These are phyloP conservation scores for Platichthys flesus DNA, from an alignment of 2,113 vertebrate species.

Conservation along the genomic window DNA sequence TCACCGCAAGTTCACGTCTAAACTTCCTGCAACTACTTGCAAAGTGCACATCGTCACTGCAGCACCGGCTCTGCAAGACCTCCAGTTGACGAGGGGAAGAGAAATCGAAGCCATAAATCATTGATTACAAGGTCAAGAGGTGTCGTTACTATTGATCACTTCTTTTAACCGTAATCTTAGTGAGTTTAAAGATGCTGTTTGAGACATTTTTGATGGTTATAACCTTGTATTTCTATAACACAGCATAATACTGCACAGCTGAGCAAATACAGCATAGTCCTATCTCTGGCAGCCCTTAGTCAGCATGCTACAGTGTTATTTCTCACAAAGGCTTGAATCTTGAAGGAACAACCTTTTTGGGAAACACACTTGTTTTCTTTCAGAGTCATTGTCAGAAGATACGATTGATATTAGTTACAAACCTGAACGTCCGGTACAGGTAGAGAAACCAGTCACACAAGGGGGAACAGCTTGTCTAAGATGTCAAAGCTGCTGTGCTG, in stretches of 20 bases:
- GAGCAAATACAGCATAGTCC: slow-evolving; percentile 10
- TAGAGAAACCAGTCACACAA: not conserved
- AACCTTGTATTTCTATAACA: slow-evolving; percentile 17
- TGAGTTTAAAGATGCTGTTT: not conserved
- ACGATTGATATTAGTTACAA: slow-evolving; percentile 10
- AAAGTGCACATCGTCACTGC: slow-evolving; percentile 77
- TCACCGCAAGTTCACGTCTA: slow-evolving; percentile 86
- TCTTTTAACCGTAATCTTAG: slow-evolving; percentile 21
- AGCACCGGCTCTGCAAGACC: slow-evolving; percentile 67
- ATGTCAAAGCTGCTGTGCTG: no score
- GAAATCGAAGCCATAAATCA: slow-evolving; percentile 11
- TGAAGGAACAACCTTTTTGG: slow-evolving; percentile 15
- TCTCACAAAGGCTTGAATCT: slow-evolving; percentile 1
- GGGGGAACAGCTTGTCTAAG: no score
- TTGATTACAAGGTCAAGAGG: not conserved
- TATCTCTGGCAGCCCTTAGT: not conserved
- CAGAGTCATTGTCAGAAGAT: slow-evolving; percentile 1
- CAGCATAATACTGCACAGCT: slow-evolving; percentile 1
- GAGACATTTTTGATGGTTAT: not conserved
- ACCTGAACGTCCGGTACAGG: not conserved
- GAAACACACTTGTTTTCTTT: slow-evolving; percentile 3
- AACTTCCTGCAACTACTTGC: slow-evolving; percentile 85
- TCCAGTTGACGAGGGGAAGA: slow-evolving; percentile 43
- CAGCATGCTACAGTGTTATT: not conserved
- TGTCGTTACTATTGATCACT: slow-evolving; percentile 27